Evolutionary conservation across 2,113 vertebrate genomes (phyloP).

Genomic region (Craseonycteris thonglongyai): DNA sequence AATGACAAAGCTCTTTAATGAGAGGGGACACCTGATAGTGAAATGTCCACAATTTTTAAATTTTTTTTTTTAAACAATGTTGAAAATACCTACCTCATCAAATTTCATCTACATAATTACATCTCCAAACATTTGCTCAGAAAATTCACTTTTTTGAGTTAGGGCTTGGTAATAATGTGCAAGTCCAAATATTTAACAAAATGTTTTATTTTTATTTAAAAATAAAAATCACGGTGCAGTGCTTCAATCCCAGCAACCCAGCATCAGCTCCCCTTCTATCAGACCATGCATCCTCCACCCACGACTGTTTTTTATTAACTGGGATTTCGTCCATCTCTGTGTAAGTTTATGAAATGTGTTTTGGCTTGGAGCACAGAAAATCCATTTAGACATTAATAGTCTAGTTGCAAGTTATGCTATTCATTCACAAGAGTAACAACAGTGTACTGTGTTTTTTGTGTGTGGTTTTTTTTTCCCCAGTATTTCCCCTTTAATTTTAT

Average conservation of each 20-base stretch:
- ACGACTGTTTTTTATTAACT: constrained; percentile 63
- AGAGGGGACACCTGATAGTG: no score
- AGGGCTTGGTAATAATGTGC: background rate
- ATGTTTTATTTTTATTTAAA: constrained; percentile 10
- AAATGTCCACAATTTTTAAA: no score
- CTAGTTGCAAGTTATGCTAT: constrained; percentile 54
- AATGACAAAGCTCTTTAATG: no score
- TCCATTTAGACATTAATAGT: constrained; percentile 72
- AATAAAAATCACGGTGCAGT: constrained; percentile 21
- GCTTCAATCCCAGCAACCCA: background rate
- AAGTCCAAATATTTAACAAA: constrained; percentile 35
- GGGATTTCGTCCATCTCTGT: constrained; percentile 50
- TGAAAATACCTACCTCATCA: background rate
- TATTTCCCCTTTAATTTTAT: constrained; percentile 69
- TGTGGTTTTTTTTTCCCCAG: no score
- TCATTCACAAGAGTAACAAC: constrained; percentile 63
- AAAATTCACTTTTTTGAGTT: background rate
- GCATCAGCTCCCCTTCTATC: background rate
- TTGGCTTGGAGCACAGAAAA: constrained; percentile 70
- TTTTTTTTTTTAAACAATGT: no score
- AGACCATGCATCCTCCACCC: background rate
- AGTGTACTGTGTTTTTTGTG: constrained; percentile 48
- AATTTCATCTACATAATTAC: background rate
- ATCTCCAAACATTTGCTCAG: background rate
- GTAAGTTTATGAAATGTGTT: constrained; percentile 66